These are phyloP conservation scores for Amblyopsis hoosieri DNA, from an alignment of 2,797 vertebrate genomes.

Conservation along the genomic window DNA sequence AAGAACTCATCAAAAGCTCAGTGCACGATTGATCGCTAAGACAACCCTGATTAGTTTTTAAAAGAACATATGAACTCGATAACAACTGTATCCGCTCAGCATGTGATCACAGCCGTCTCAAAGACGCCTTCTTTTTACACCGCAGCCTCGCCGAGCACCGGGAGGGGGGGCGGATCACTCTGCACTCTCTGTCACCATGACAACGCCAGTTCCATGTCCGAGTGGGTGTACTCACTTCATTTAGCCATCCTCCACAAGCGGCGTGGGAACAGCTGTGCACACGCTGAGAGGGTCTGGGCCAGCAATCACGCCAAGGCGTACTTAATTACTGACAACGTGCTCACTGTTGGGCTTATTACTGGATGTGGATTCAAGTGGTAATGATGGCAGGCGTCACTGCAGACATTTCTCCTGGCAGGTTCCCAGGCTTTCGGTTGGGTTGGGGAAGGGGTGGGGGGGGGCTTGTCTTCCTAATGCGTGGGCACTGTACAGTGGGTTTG, in stretches of 20 bases:
- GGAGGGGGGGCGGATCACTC: constrained; percentile 63
- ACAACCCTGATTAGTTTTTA: constrained; percentile 69
- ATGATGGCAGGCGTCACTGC: constrained; percentile 10
- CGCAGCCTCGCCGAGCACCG: constrained; percentile 43
- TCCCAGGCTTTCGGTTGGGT: neutral
- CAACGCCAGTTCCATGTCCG: constrained; percentile 76
- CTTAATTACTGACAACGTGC: constrained; percentile 55
- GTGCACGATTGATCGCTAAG: constrained; percentile 73
- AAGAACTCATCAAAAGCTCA: constrained; percentile 63
- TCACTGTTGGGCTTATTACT: constrained; percentile 44
- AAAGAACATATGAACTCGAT: constrained; percentile 67
- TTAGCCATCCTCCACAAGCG: constrained; percentile 73
- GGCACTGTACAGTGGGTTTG: neutral
- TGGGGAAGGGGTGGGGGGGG: too few species aligned
- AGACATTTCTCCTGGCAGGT: constrained; percentile 9
- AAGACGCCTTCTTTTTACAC: constrained; percentile 41
- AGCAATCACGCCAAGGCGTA: constrained; percentile 62
- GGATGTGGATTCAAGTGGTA: constrained; percentile 37
- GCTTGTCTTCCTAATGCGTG: neutral
- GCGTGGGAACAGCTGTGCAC: constrained; percentile 67
- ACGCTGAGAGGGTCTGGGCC: constrained; percentile 59
- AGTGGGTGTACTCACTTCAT: constrained; percentile 74
- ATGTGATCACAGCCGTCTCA: constrained; percentile 55
- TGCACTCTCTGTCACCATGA: constrained; percentile 78
- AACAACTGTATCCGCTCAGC: constrained; percentile 68